Base-by-base conservation (phyloP, 1,140 invertebrate genomes). In the Ceratina australensis region DNA sequence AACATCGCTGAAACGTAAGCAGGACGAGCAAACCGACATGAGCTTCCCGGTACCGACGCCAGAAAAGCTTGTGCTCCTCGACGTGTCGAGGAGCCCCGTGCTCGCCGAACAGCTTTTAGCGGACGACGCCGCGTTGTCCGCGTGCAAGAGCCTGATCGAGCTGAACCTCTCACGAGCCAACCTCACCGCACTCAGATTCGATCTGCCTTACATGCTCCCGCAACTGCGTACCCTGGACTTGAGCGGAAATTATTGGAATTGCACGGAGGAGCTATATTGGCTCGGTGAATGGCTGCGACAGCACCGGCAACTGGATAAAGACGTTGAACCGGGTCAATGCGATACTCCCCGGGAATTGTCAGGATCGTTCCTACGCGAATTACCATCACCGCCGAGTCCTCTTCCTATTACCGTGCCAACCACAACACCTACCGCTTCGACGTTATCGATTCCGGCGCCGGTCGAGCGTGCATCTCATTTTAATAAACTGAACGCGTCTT, bases 41-140 rank as follows among this genome's bases (percentile, higher is more conserved):
- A 93, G 94, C 56, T 96, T 96, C 90, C 95, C 95, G 1, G 93
- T 96, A 67, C 93, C 95, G 15, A 93, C 95, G 22, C 94, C 96
- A 7, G 94, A 95, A 85, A 93, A 94, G 86, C 92, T 98, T 33
- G 93, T 95, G 84, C 93, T 92, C 72, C 92, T 98, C 33, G 95
- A 97, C 88, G 90, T 97, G 56, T 95, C 96, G 76, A 93, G 94
- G 74, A 97, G 96, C 87, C 94, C 96, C 0, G 93, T 93, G 12
- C 91, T 97, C 49, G 95, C 95, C 1, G 91, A 93, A 57, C 95
- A 94, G 86, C 91, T 97, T 26, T 87, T 97, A 59, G 93, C 93
- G 13, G 95, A 96, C 82, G 94, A 95, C 22, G 95, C 95, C 1
- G 94, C 95, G 8, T 90, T 97, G 59, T 94, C 94, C 24, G 95